Evolutionary conservation across 2,113 vertebrate species (phyloP), one percentile per base, ranked within the genome.

Genomic region (Dipodomys stephensi): DNA sequence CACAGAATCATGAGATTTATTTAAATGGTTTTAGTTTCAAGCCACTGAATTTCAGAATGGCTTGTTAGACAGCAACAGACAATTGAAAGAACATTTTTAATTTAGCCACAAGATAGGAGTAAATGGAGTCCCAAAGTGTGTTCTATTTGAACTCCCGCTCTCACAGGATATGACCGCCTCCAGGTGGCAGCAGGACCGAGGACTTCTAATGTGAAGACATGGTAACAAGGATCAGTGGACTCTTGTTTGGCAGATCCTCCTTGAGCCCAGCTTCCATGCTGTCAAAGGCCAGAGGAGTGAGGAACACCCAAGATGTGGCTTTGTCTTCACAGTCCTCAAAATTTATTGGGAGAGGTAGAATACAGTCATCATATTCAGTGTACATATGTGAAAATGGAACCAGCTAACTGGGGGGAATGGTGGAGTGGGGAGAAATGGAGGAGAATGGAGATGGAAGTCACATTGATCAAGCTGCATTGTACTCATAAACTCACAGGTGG

Each of bases 51-150:
- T 82, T 88, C 49, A 19, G 44, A 32, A 49, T 93, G 35, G 15
- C n/a, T 91, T 93, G 4, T 74, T 68, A 39, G 23, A 12, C 13
- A 86, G 28, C 53, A 92, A 35, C 6, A 2, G 32, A 53, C 19
- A 60, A 53, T 30, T 85, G 13, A 90, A 95, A 81, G 57, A 90
- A 35, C 57, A 35, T 60, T 89, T 83, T 49, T 20, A n/a, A 35
- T 74, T 86, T 89, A 46, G 67, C 7, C 13, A 3, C 6, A 8
- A 44, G 65, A 57, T 4, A 30, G 60, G 12, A 67, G 15, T n/a
- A 20, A 74, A 4, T 69, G 9, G 44, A 77, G 11, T 78, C 25
- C 30, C 79, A 77, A 39, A 49, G 30, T 28, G n/a, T 35, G 3
- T 35, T 57, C 11, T 27, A 57, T 53, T 73, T 84, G 88, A 65